Conservation (phyloP, 1,140 invertebrate species). For the Penaeus chinensis region DNA sequence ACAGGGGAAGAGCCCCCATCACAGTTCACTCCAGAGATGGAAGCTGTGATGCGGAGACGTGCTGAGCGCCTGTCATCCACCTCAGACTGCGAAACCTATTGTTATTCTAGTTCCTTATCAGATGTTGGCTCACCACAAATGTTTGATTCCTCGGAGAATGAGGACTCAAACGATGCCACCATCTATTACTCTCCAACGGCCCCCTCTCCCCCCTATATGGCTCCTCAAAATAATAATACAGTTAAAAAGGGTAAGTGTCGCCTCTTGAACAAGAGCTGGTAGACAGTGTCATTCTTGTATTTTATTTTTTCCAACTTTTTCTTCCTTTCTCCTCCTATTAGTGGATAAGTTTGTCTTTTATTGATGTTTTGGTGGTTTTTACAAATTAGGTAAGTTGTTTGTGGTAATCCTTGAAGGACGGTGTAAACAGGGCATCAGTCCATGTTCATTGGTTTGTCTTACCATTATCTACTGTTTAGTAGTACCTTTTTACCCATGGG, state of each 20-base stretch:
- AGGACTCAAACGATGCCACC: constrained; percentile 54
- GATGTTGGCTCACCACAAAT: constrained; percentile 36
- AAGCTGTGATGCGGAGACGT: constrained; percentile 53
- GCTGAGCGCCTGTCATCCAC: constrained; percentile 47
- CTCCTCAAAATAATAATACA: constrained; percentile 10
- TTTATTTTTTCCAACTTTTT: no score
- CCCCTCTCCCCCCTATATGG: constrained; percentile 24
- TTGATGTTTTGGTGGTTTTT: background rate
- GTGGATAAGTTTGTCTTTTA: no score
- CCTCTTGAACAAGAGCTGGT: no score
- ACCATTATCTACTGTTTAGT: background rate
- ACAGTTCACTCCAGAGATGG: constrained; percentile 60
- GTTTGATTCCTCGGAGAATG: constrained; percentile 52
- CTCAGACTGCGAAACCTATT: constrained; percentile 39
- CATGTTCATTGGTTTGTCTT: background rate
- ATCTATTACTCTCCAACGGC: constrained; percentile 49
- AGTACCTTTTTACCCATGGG: constrained; percentile 39
- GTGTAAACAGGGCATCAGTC: background rate
- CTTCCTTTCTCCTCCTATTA: no score
- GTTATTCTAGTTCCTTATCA: constrained; percentile 32
- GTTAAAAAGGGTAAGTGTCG: constrained; percentile 31
- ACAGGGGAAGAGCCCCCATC: constrained; percentile 48
- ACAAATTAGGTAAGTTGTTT: background rate
- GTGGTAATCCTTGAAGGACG: no score
- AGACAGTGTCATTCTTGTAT: no score